Evolutionary conservation across 2,797 vertebrate genomes (phyloP), one percentile per base, ranked within the genome.

Genomic region (Acrocephalus scirpaceus): DNA sequence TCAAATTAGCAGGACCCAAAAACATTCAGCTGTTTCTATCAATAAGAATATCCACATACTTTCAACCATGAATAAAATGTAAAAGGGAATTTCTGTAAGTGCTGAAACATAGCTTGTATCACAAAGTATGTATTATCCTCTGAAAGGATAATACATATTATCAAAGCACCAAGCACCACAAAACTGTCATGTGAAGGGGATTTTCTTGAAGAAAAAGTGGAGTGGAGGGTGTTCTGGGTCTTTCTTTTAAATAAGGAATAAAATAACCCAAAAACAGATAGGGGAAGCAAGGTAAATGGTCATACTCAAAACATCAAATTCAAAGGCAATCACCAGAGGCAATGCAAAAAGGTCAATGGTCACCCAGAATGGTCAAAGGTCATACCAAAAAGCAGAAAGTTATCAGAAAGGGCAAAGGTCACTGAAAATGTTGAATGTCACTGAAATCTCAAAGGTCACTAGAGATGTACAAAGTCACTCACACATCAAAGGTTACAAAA

Each of bases 1-100:
- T 56, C 72, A 83, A 84, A 90, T 36, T 56, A 94, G 29, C 69
- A 90, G 48, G 72, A 76, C 50, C 73, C 45, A 45, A 77, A 92
- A 85, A 45, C 16, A n/a, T 77, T 64, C 90, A 71, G 58, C 82
- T 92, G 75, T 66, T 88, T 51, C 81, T 83, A 47, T 85, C 89
- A 70, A 29, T 79, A 88, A 74, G 17, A 82, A 13, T 34, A 86
- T 19, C 26, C 23, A 80, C 53, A 76, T 34, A 44, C 8, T 36
- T 73, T 58, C n/a, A 89, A 62, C n/a, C 6, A 18, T 19, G 5
- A 93, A 86, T 56, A 54, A 93, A 92, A 92, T 6, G 3, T 11
- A 53, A 16, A 18, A 71, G 18, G 11, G 65, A 57, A 47, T 75
- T 48, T 34, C 34, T 32, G 0, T 11, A 69, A 85, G 20, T 32